Base-by-base conservation (phyloP, 1,140 invertebrate genomes). In the Lordiphosa mommai region DNA sequence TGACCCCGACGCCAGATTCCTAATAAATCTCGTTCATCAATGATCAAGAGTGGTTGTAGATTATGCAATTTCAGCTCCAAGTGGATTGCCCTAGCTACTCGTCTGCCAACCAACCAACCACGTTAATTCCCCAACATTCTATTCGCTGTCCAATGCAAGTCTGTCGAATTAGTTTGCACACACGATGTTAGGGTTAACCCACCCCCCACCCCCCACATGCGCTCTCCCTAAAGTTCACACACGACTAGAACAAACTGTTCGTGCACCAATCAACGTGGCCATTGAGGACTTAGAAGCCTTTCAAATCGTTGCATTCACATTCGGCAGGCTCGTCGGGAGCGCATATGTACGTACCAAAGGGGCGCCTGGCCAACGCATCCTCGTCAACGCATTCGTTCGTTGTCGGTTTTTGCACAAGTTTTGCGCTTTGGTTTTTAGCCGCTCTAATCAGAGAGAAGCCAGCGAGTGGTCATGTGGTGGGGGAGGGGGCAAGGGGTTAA, bases 231-330 rank as follows among this genome's bases (percentile, higher is more conserved):
- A 23, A 23, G 6, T 5, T 3, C 43, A 32, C 38, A 14, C 38
- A 46, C 27, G 41, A 49, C 44, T 52, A 51, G 37, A 32, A 49
- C 41, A 44, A 64, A 23, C 34, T 41, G 53, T 6, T 84, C 77
- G 60, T 84, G 72, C 44, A 53, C 76, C 76, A 80, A 80, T 80
- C 76, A 69, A 40, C 33, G 66, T 16, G 56, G 57, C 53, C 72
- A 72, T 58, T 69, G 76, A 37, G 44, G 55, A 65, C 64, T 84
- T 84, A 84, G 77, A 84, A 84, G 64, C 68, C 68, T 63, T 84
- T 82, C 77, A 82, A 82, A 84, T 77, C 72, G 76, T 82, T 80
- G 76, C 76, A 82, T 82, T 33, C 71, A 61, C 70, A 70, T 60
- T 72, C 61, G 77, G 67, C 48, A 51, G 61, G 30, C 48, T 67